Evolutionary conservation across 1,140 invertebrate genomes (phyloP).

Genomic region (Armadillidium nasatum): DNA sequence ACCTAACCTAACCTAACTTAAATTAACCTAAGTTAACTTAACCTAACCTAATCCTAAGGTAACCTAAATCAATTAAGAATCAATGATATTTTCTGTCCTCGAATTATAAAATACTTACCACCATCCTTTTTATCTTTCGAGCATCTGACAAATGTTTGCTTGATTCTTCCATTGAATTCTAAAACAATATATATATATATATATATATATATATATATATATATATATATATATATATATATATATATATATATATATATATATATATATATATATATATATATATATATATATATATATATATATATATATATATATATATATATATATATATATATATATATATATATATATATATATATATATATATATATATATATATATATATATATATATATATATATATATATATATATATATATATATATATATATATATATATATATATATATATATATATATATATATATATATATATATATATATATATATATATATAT

Average conservation of each 20-base stretch:
- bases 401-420: not conserved
- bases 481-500: not conserved
- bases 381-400: not conserved
- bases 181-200: no score
- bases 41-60: no score
- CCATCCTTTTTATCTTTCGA: slow-evolving; percentile 35
- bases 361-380: not conserved
- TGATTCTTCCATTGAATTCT: slow-evolving; percentile 24
- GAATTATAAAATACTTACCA: slow-evolving; percentile 23
- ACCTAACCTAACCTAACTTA: no score
- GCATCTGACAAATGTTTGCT: slow-evolving; percentile 33
- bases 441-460: no score
- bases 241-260: not conserved
- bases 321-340: not conserved
- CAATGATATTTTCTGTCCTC: no score
- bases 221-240: no score
- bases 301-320: not conserved
- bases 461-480: no score
- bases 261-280: not conserved
- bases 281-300: not conserved
- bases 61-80: no score
- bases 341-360: slow-evolving; percentile 8
- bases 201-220: no score
- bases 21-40: no score
- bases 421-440: not conserved